Base-by-base conservation (phyloP, 2,113 vertebrate genomes). In the Dipodomys merriami region DNA sequence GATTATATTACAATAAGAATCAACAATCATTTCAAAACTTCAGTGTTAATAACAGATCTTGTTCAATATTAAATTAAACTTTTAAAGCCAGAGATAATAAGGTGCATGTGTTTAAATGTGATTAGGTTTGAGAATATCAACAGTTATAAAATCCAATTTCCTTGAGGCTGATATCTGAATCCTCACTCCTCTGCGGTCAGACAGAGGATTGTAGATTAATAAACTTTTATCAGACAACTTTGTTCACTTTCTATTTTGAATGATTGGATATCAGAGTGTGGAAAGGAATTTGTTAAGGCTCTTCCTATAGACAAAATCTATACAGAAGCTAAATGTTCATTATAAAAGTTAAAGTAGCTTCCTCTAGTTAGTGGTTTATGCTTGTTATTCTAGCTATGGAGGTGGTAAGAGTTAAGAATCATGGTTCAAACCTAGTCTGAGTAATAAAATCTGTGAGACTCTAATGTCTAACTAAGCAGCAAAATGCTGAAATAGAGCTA, bases 11-110 rank as follows among this genome's bases (percentile, higher is more conserved):
- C 23, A 20, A 72, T 25, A 86, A 20, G 12, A 72, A 68, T 65
- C 27, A 39, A 78, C 57, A 74, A 94, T 68, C n/a, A 80, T 78
- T 82, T 91, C 2, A 44, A 62, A 67, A 87, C 8, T 93, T 95
- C 33, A 64, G 6, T 27, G 23, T 12, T 78, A 18, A 84, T 16
- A 25, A 57, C 3, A 57, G 49, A 64, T 78, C 49, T 83, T 81
- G 35, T 91, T 88, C 46, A 87, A 15, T 83, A 74, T 96, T 94
- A 68, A 78, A 69, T 88, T 83, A 82, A 86, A 81, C 53, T 73
- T 39, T 80, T 46, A 88, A 23, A 29, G 16, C 6, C 9, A 72
- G 30, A 72, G 30, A 84, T 74, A 91, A 71, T 74, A 3, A 95
- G 8, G 78, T 39, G 78, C 25, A 84, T 23, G 22, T 29, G 78